Evolutionary conservation across 2,797 vertebrate genomes (phyloP), one percentile per base, ranked within the genome.

Genomic region (Poliocrania exsul): DNA sequence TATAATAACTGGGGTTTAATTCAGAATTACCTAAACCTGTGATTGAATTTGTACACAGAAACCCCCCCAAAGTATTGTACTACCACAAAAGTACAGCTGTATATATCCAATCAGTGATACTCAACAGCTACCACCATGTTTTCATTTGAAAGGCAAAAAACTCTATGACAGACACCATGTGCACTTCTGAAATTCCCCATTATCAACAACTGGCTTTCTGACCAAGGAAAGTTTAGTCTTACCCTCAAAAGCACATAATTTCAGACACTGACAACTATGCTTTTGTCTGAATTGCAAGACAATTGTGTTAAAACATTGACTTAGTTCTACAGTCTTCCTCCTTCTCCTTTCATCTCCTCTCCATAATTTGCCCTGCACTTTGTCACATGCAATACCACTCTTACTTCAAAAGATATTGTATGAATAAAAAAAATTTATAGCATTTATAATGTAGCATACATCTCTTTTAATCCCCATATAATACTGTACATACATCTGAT

Each of bases 161-260:
- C 6, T 47, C 18, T 9, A 25, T 46, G n/a, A 47, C 3, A 7
- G 0, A 0, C 4, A 6, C 28, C 51, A 17, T 4, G 0, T 16
- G 20, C 18, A 20, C n/a, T 88, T 73, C 44, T 17, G 8, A 57
- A 92, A 46, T 4, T 6, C 10, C 12, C 18, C 8, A 13, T 44
- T 91, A 81, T 35, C 65, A 69, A 13, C 12, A 81, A 31, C 33
- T 92, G 42, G 10, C 33, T 8, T 65, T 74, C 51, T 16, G 23
- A 10, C 51, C 57, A 79, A 91, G 35, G 44, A 15, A 85, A 24
- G 6, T 60, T 62, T 10, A 80, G 21, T 29, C 42, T 91, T 60
- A 84, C 24, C 73, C 58, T 73, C 73, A 83, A 82, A 95, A 88
- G 20, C 38, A 82, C 13, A 10, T 19, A 1, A 7, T 49, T 83